Conservation (phyloP, 2,888 invertebrate species). For the Ennomos fuscantarius region DNA sequence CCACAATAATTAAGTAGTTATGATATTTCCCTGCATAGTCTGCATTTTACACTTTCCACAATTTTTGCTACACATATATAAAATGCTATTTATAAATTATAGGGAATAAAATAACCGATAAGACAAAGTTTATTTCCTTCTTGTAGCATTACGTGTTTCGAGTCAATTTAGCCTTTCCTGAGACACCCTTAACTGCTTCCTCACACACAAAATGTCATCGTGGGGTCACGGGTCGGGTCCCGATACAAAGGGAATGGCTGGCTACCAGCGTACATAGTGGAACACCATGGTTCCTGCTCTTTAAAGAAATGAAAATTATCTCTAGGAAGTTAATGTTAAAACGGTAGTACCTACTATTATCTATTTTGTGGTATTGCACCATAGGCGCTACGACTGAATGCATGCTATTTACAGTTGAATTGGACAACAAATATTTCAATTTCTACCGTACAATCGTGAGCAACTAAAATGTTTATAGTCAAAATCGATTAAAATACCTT, state of each 20-base stretch:
- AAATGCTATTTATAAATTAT: conserved; percentile 6
- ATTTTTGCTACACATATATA: conserved; percentile 7
- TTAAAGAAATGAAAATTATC: background rate
- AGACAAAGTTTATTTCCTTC: conserved; percentile 19
- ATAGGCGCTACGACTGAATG: too few relatives aligned
- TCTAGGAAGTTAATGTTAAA: too few relatives aligned
- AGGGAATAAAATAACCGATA: conserved; percentile 3
- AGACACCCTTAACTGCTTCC: conserved; percentile 32
- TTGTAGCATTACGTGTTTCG: conserved; percentile 22
- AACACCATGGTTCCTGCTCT: background rate
- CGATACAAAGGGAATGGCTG: conserved; percentile 8
- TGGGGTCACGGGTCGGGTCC: conserved; percentile 21
- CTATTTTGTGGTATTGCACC: too few relatives aligned
- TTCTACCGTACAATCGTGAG: too few relatives aligned
- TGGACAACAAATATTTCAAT: too few relatives aligned
- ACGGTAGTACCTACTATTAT: too few relatives aligned
- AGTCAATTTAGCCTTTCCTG: conserved; percentile 32
- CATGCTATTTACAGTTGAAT: too few relatives aligned
- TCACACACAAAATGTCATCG: conserved; percentile 33
- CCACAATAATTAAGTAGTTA: too few relatives aligned
- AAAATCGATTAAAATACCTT: too few relatives aligned
- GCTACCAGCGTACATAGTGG: conserved; percentile 4
- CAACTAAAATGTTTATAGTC: too few relatives aligned
- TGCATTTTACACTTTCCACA: background rate
- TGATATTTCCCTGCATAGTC: too few relatives aligned